phyloP scores from a whole-genome alignment of 2,113 vertebrate species.

The Centropus bengalensis region DNA sequence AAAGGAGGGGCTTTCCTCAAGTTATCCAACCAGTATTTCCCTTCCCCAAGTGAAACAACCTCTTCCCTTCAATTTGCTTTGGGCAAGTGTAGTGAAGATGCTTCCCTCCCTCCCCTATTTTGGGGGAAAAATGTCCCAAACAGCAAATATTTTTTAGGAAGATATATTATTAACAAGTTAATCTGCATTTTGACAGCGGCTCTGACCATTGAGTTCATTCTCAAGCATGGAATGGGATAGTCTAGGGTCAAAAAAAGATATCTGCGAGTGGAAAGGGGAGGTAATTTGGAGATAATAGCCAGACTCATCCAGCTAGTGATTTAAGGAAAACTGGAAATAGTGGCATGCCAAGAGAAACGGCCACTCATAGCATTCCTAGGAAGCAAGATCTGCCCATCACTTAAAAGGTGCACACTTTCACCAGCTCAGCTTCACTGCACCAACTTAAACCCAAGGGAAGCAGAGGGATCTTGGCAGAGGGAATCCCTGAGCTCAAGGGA shows the following conservation, averaged over 20 bases:
- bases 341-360: background rate
- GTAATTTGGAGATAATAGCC: background rate
- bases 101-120: background rate
- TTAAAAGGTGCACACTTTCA: background rate
- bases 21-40: background rate
- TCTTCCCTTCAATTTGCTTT: background rate
- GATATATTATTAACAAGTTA: background rate
- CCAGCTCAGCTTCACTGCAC: background rate
- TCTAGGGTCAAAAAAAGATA: background rate
- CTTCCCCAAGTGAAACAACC: background rate
- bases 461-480: background rate
- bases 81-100: background rate
- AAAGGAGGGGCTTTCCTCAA: background rate
- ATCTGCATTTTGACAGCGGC: rapidly evolving
- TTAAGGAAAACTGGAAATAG: background rate
- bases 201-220: background rate
- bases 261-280: background rate
- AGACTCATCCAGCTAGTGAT: background rate
- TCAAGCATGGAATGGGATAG: background rate
- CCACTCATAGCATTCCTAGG: background rate
- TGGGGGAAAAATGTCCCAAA: background rate
- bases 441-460: background rate
- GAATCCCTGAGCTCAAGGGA: background rate
- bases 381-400: rapidly evolving
- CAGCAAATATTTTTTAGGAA: background rate